Conservation (phyloP, 2,113 vertebrate species). For the Cheilinus undulatus region DNA sequence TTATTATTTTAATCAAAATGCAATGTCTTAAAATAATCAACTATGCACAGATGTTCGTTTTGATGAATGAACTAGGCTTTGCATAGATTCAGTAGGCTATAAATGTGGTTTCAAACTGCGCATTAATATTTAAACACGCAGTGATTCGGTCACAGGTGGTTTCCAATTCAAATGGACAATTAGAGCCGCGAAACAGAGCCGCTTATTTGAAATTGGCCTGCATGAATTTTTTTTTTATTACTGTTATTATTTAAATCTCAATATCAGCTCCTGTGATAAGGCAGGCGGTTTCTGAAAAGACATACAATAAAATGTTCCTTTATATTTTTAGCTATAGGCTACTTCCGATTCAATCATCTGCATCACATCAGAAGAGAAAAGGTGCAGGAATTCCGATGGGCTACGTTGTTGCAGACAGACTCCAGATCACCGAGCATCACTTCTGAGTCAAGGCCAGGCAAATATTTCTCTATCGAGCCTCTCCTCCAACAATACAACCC, state of each 20-base stretch:
- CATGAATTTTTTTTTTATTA: too few species aligned
- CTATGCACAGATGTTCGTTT: too few species aligned
- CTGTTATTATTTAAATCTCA: too few species aligned
- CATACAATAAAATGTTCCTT: background rate
- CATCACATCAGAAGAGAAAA: background rate
- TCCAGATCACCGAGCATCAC: slow-evolving; percentile 19
- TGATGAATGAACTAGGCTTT: too few species aligned
- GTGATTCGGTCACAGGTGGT: slow-evolving; percentile 33
- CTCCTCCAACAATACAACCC: slow-evolving; percentile 28
- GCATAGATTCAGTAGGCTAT: background rate
- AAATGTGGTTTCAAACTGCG: background rate
- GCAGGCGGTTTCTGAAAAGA: background rate
- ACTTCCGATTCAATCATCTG: background rate
- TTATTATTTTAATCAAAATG: too few species aligned
- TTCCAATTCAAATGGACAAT: slow-evolving; percentile 12
- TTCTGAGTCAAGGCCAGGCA: slow-evolving; percentile 12
- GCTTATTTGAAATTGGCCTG: background rate
- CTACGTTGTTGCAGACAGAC: background rate
- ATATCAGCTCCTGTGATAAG: too few species aligned
- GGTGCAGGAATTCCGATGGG: background rate
- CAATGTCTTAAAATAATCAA: too few species aligned
- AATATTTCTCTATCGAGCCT: slow-evolving; percentile 39
- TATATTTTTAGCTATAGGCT: too few species aligned
- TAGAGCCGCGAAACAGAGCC: background rate
- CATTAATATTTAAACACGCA: slow-evolving; percentile 31